Conservation (phyloP, 1,140 invertebrate species). For the Tribolium castaneum region DNA sequence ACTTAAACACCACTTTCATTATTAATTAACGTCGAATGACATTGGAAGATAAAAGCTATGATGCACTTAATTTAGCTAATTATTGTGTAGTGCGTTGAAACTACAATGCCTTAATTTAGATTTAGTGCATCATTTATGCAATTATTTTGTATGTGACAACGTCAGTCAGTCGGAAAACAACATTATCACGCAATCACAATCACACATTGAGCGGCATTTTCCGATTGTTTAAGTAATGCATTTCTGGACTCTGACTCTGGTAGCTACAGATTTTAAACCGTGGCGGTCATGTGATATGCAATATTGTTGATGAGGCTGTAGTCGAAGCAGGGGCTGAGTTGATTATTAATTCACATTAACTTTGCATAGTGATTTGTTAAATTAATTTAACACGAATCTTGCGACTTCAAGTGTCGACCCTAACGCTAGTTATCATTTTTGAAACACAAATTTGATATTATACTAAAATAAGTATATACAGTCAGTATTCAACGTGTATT, state of each 20-base stretch:
- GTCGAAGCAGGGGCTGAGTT: neutral
- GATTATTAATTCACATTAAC: constrained; percentile 26
- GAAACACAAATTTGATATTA: too few species aligned
- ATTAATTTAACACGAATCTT: neutral
- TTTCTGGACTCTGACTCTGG: neutral
- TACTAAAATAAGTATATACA: too few species aligned
- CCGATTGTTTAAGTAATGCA: constrained; percentile 2
- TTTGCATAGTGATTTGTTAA: constrained; percentile 2
- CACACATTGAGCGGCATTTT: neutral
- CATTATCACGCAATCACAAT: neutral
- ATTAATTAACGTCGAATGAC: neutral
- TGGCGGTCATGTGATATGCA: constrained; percentile 27
- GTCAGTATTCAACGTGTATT: too few species aligned
- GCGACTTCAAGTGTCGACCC: neutral
- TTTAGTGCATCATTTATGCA: constrained; percentile 2
- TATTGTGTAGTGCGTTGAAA: constrained; percentile 3
- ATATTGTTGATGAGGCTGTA: constrained; percentile 1
- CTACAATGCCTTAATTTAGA: neutral
- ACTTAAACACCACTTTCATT: neutral
- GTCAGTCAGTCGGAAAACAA: neutral
- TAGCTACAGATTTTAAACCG: neutral
- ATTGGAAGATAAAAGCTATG: constrained; percentile 2
- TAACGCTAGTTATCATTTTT: neutral
- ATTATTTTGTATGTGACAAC: neutral
- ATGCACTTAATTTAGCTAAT: constrained; percentile 10